Conservation (phyloP, 2,113 vertebrate species). For the Oxyruncus cristatus region DNA sequence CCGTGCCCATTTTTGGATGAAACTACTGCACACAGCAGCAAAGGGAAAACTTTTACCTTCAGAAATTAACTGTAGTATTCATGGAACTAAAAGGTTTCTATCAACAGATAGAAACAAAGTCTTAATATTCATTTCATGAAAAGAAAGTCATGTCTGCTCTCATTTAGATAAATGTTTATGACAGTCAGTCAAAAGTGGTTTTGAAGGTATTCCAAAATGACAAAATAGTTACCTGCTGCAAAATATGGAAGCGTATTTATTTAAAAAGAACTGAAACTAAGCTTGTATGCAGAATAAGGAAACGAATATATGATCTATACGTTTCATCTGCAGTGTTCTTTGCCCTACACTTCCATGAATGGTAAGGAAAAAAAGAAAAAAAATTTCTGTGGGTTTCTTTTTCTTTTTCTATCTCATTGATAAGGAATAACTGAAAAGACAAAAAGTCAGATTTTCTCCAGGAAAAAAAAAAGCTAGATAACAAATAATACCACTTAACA, state of each 20-base stretch:
- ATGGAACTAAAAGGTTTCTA: not conserved
- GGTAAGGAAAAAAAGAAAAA: not conserved
- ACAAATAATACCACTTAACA: not conserved
- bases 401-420: not conserved
- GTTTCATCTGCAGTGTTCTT: not conserved
- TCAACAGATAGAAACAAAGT: not conserved
- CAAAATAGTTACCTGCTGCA: not conserved
- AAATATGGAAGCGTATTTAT: not conserved
- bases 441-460: not conserved
- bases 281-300: not conserved
- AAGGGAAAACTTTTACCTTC: not conserved
- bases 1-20: not conserved
- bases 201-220: not conserved
- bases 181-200: not conserved
- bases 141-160: not conserved
- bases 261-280: not conserved
- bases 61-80: not conserved
- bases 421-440: not conserved
- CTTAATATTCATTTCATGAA: not conserved
- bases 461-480: rapidly evolving
- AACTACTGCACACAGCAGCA: not conserved
- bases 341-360: not conserved
- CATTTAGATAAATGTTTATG: not conserved
- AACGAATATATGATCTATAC: not conserved
- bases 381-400: no score